Base-by-base conservation (phyloP, 2,888 invertebrate species). In the Xestia sexstrigata region DNA sequence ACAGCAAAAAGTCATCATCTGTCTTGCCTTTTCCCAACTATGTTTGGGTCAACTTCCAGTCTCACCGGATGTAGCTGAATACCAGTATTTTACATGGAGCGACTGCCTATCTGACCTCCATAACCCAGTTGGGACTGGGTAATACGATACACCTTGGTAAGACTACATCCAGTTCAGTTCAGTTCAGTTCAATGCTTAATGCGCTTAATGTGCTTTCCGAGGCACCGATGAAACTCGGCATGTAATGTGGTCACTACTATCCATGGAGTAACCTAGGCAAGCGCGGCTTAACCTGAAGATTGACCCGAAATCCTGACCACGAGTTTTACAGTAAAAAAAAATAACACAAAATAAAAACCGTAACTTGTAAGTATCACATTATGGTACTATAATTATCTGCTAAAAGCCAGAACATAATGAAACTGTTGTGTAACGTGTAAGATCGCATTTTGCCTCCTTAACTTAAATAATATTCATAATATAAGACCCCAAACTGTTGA, bases 401-500 rank as follows among this genome's bases (percentile, higher is more conserved):
- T 65, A 49, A 73, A 42, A 58, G 20, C 39, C 6, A 35, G 55
- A 67, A 55, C 30, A 45, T 49, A 81, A 73, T 49, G 9, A 62
- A 67, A 81, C 62, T 67, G 52, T 80, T 67, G n/a, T 62, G 49
- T 63, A 58, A 68, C 58, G 63, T 60, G 63, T 71, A 62, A 82
- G 26, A 35, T 39, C 45, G 4, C 58, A 45, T 84, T 62, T 42
- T 39, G 63, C 71, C 62, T 79, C 42, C 74, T 79, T 74, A 82
- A 60, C 9, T 62, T 63, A 39, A 55, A 71, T 79, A 82, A 86
- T 75, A 84, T 87, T 87, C 85, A 84, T 84, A 82, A 75, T 66
- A 67, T 67, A 72, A 70, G 69, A 78, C 65, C 58, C 63, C 62
- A 87, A 87, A 85, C 84, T 87, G 87, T 81, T 78, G 77, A 83